Evolutionary conservation across 2,888 invertebrate species (phyloP).

Genomic region (Nycteola revayana): DNA sequence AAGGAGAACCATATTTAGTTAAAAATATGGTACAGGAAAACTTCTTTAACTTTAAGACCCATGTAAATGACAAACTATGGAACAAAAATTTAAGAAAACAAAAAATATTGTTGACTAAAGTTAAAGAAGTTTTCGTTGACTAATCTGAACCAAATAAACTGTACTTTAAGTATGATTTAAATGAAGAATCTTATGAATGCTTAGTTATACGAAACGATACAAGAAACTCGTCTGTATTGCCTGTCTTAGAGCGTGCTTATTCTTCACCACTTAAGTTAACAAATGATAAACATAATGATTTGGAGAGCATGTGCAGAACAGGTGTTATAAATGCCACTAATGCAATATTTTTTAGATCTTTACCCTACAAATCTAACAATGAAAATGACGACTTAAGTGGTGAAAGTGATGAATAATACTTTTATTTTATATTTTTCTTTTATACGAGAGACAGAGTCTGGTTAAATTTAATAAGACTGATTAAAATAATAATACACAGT

Average conservation of each 20-base stretch:
- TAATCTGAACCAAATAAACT: conserved; percentile 18
- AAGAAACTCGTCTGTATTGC: conserved; percentile 8
- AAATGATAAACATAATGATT: conserved; percentile 4
- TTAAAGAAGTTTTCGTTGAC: conserved; percentile 19
- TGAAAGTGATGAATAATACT: too few species aligned
- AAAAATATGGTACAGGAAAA: conserved; percentile 10
- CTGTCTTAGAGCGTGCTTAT: conserved; percentile 11
- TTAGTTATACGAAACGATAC: conserved; percentile 9
- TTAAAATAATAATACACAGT: too few species aligned
- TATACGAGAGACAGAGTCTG: too few species aligned
- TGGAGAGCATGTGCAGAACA: conserved; percentile 6
- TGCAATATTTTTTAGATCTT: too few species aligned
- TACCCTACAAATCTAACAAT: too few species aligned
- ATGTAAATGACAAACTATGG: conserved; percentile 19
- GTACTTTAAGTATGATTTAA: conserved; percentile 11
- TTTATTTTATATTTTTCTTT: too few species aligned
- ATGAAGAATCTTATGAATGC: conserved; percentile 11
- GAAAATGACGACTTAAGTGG: too few species aligned
- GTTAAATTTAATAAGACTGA: too few species aligned
- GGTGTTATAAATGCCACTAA: too few species aligned
- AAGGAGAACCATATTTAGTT: conserved; percentile 20
- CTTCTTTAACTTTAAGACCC: conserved; percentile 19
- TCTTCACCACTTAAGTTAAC: conserved; percentile 5
- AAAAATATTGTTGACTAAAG: conserved; percentile 12
- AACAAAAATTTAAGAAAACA: conserved; percentile 11